Percentiles rank a stretch among this genome's conserved stretches.
These are phyloP conservation scores for Dicyrtomina minuta DNA, from an alignment of 2,888 invertebrate species.

Conservation along the genomic window DNA sequence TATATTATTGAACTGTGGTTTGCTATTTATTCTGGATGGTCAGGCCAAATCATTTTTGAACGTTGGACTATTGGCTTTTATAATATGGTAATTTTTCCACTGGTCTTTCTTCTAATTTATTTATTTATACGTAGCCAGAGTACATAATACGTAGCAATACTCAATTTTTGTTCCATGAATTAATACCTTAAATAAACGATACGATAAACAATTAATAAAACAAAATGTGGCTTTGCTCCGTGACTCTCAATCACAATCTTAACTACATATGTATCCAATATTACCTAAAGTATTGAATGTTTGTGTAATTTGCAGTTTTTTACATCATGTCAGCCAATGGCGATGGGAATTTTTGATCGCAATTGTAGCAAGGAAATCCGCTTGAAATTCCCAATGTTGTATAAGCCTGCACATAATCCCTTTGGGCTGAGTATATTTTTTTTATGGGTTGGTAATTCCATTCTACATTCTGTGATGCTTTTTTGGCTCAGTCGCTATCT, in stretches of 20 bases:
- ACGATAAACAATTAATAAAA: no score
- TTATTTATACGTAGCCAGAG: no score
- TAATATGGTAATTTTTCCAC: slow-evolving; percentile 86
- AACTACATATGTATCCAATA: no score
- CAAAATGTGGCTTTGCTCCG: no score
- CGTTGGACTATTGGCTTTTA: slow-evolving; percentile 97
- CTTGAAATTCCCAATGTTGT: slow-evolving; percentile 71
- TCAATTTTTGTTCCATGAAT: no score
- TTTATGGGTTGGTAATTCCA: slow-evolving; percentile 92
- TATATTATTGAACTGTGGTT: slow-evolving; percentile 99
- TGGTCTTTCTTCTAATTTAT: no score
- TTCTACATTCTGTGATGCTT: slow-evolving; percentile 89
- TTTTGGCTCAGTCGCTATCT: slow-evolving; percentile 90
- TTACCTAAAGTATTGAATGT: no score
- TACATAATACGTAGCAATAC: no score
- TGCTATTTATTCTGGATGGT: slow-evolving; percentile 97
- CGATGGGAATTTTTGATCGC: slow-evolving; percentile 96
- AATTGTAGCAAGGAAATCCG: slow-evolving; percentile 88
- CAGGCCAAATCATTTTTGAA: slow-evolving; percentile 98
- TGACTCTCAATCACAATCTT: no score
- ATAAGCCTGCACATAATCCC: slow-evolving; percentile 77
- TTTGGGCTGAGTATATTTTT: slow-evolving; percentile 91
- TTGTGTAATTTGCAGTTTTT: slow-evolving; percentile 66
- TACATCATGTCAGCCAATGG: slow-evolving; percentile 95
- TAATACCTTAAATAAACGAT: no score